Conservation (phyloP, 2,888 invertebrate genomes). For the Willowsia nigromaculata region DNA sequence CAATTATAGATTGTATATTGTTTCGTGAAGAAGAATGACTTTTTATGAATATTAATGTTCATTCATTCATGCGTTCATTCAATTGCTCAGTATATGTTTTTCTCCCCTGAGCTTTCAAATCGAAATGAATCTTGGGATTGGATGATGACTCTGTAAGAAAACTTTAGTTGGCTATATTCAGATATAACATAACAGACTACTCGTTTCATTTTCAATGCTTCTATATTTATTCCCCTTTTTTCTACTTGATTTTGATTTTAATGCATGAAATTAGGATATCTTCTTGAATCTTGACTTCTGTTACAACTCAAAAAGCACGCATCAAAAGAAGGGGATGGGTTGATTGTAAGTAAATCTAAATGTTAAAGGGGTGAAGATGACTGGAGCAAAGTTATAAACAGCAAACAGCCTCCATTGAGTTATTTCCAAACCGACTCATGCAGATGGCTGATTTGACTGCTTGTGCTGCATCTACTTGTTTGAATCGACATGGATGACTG, state of each 20-base stretch:
- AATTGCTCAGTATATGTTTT: not conserved
- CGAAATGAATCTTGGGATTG: conserved; percentile 47
- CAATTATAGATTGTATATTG: not conserved
- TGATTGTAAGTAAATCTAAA: conserved; percentile 1
- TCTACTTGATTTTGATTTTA: conserved; percentile 47
- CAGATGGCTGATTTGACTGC: conserved; percentile 54
- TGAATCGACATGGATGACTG: conserved; percentile 63
- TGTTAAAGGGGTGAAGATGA: conserved; percentile 43
- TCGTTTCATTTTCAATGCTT: not conserved
- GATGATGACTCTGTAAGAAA: conserved; percentile 18
- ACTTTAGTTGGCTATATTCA: not conserved
- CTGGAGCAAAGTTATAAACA: conserved; percentile 13
- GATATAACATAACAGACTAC: not conserved
- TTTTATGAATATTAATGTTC: conserved; percentile 56
- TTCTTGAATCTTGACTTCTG: conserved; percentile 63
- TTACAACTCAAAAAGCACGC: not conserved
- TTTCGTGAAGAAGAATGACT: not conserved
- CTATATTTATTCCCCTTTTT: conserved; percentile 42
- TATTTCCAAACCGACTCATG: conserved; percentile 35
- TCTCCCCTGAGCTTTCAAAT: conserved; percentile 5
- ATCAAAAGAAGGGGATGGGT: conserved; percentile 25
- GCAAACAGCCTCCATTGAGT: conserved; percentile 31
- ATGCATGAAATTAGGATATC: conserved; percentile 68
- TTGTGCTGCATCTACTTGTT: conserved; percentile 28
- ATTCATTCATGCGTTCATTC: conserved; percentile 39